Evolutionary conservation across 1,140 invertebrate species (phyloP), one percentile per base, ranked within the genome.

Genomic region (Drosophila nebulosa): DNA sequence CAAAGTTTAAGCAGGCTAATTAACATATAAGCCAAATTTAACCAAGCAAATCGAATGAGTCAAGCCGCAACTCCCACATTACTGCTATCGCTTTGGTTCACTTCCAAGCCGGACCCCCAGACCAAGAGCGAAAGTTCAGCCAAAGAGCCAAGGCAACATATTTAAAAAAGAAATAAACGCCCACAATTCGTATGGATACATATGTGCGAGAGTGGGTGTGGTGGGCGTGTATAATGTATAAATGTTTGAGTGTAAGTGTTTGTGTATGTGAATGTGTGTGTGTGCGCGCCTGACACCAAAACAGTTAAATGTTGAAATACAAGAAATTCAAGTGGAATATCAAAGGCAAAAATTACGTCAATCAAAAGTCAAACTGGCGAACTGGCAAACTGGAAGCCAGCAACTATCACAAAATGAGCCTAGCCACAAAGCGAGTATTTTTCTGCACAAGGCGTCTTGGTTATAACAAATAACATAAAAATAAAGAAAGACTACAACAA

Each of bases 251-350:
- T 52, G 39, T 27, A 50, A 62, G 42, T 24, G 51, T 42, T 76
- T n/a, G 81, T 66, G 74, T 64, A 64, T 80, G 81, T 72, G 6
- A 74, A 74, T 81, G 74, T 74, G 78, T 67, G 74, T 85, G 74
- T 76, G 63, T 84, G 80, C 81, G 70, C 70, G 83, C 74, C 83
- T 80, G 81, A 86, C 81, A 86, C 81, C 81, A 78, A 86, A 84
- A 86, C 83, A 81, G 81, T 88, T 86, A 88, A 88, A 86, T 88
- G 83, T 86, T 70, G 81, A 88, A 86, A 86, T 86, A 86, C 81
- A 88, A 86, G 81, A 86, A 88, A 86, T 86, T 86, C 81, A 86
- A 86, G 55, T 86, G 81, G 39, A 88, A 86, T 86, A 86, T 86
- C 81, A 86, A 86, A 83, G 83, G 70, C 81, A 86, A 80, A 86